phyloP scores from a whole-genome alignment of 2,113 vertebrate species.

The Bettongia penicillata region DNA sequence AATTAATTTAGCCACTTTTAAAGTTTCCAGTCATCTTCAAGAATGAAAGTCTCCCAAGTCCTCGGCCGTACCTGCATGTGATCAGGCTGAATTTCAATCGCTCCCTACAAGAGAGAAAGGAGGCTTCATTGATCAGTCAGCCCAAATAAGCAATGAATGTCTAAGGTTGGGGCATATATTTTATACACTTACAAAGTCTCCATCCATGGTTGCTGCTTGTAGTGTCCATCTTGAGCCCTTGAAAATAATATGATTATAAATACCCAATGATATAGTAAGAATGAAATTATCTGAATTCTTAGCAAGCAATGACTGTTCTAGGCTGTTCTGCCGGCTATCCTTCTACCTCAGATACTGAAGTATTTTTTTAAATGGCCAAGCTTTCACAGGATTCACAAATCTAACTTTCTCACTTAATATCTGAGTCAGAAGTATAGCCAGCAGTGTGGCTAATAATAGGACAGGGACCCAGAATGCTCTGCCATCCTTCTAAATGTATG shows the following conservation, averaged over 20 bases:
- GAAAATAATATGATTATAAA: conserved; percentile 29
- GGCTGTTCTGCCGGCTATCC: neutral
- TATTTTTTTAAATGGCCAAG: neutral
- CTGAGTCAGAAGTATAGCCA: neutral
- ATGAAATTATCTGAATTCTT: neutral
- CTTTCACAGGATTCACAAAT: neutral
- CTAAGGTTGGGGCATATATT: neutral
- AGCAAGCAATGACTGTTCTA: neutral
- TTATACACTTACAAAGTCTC: conserved; percentile 90
- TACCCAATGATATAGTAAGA: conserved; percentile 8
- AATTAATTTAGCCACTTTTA: neutral
- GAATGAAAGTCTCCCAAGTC: neutral
- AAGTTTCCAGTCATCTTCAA: neutral
- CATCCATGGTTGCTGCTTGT: conserved; percentile 94
- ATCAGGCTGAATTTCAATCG: conserved; percentile 91
- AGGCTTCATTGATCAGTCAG: neutral
- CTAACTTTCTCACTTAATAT: neutral
- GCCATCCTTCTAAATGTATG: accelerated
- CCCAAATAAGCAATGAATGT: neutral
- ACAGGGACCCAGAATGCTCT: neutral
- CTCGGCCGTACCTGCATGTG: conserved; percentile 93
- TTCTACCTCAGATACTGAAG: neutral
- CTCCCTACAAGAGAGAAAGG: conserved; percentile 83
- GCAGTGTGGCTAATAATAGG: neutral
- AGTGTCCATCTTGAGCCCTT: conserved; percentile 98